Base-by-base conservation (phyloP, 1,140 invertebrate genomes). In the Anagrus nilaparvatae region DNA sequence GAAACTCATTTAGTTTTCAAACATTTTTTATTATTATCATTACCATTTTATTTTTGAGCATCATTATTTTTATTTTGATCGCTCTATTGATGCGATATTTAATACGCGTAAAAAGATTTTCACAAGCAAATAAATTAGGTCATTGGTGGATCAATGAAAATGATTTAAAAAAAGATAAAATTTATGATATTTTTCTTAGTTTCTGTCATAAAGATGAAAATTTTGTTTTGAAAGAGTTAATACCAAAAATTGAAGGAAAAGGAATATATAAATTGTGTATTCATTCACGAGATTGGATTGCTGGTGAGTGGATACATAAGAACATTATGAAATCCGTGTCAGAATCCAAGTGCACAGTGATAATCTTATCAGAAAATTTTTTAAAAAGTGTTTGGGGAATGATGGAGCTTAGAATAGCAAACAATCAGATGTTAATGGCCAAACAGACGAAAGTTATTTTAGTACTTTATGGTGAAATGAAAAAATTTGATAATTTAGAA, bases 151-250 rank as follows among this genome's bases (percentile, higher is more conserved):
- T 84, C 12, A 77, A 75, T 3, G 78, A 84, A 53, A 73, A 81
- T 27, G 82, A 86, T 46, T 49, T 84, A 3, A 84, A 87, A 52
- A 77, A 79, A 46, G 77, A 86, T 33, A 88, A 87, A 55, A 56
- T 71, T 8, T 91, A 81, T 59, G 90, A 95, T 54, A 87, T 85
- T 0, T 94, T 93, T 59, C 73, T 94, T 29, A 89, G 87, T 44
- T 92, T 83, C 56, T 85, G 87, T 1, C 79, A 87, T 52, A 74
- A 78, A 53, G 90, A 94, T 58, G 77, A 82, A 41, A 71, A 76
- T 4, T 87, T 83, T 57, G 77, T 92, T 1, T 60, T 77, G 0
- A 67, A 78, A 4, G 67, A 79, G 32, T 56, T 93, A 16, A 71
- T 87, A 24, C 66, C 77, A 1, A 69, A 74, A 31, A 59, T 93